Conservation (phyloP, 2,113 vertebrate genomes). For the Oreochromis tanganicae region DNA sequence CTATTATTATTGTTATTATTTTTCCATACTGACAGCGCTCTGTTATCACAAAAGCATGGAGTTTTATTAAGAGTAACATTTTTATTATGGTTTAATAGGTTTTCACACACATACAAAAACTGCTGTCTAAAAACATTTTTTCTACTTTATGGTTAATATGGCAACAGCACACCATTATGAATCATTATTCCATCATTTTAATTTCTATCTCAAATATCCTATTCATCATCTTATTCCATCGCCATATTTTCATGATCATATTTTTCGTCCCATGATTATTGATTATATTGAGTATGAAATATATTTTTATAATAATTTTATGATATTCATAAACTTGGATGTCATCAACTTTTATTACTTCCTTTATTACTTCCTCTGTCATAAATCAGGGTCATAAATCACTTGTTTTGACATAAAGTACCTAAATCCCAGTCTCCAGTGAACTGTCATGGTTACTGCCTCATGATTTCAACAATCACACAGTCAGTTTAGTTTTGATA, state of each 20-base stretch:
- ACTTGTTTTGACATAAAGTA: background rate
- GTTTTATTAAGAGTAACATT: too few species aligned
- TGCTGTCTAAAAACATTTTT: background rate
- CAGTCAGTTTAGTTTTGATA: background rate
- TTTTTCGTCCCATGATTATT: background rate
- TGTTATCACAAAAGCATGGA: background rate
- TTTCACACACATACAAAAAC: background rate
- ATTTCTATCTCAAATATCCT: background rate
- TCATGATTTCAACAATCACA: background rate
- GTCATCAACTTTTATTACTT: too few species aligned
- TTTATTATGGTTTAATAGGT: background rate
- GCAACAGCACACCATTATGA: background rate
- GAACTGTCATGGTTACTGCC: background rate
- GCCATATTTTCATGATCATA: background rate
- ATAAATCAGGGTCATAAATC: too few species aligned
- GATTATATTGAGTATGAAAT: background rate
- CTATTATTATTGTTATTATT: background rate
- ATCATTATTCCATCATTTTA: background rate
- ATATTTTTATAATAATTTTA: background rate
- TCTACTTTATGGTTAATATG: background rate
- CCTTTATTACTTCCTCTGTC: too few species aligned
- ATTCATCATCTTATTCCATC: background rate
- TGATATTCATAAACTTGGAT: background rate
- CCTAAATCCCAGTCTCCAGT: background rate
- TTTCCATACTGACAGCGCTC: background rate